phyloP scores from a whole-genome alignment of 2,113 vertebrate genomes.

The Clinocottus analis region DNA sequence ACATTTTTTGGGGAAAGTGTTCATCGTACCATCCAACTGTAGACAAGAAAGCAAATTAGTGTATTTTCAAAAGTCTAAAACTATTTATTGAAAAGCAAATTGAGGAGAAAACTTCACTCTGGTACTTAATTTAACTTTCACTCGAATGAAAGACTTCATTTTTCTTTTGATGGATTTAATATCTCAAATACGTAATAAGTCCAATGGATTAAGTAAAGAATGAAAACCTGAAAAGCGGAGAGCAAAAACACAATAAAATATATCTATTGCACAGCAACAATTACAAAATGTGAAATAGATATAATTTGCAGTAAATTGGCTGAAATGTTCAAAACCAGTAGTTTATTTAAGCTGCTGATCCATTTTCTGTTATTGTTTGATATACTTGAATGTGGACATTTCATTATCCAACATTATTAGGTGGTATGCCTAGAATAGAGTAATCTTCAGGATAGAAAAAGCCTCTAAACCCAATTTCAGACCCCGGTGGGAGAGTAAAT shows the following conservation, averaged over 20 bases:
- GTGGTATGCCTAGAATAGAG: neutral
- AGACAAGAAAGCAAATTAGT: too few species aligned
- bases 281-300: neutral
- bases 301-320: neutral
- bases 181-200: neutral
- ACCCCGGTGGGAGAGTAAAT: neutral
- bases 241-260: neutral
- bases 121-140: neutral
- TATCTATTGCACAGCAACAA: neutral
- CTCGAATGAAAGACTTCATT: too few species aligned
- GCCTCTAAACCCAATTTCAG: neutral
- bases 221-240: neutral
- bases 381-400: neutral
- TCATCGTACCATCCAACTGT: neutral
- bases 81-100: neutral
- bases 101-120: neutral
- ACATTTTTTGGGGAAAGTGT: neutral
- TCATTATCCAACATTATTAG: neutral
- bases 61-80: neutral
- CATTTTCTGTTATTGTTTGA: neutral
- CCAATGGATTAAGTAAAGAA: neutral
- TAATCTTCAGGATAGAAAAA: neutral
- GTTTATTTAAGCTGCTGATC: neutral
- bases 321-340: neutral
- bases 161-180: neutral